Evolutionary conservation across 2,113 vertebrate species (phyloP).

Genomic region (Onychorhynchus coronatus): DNA sequence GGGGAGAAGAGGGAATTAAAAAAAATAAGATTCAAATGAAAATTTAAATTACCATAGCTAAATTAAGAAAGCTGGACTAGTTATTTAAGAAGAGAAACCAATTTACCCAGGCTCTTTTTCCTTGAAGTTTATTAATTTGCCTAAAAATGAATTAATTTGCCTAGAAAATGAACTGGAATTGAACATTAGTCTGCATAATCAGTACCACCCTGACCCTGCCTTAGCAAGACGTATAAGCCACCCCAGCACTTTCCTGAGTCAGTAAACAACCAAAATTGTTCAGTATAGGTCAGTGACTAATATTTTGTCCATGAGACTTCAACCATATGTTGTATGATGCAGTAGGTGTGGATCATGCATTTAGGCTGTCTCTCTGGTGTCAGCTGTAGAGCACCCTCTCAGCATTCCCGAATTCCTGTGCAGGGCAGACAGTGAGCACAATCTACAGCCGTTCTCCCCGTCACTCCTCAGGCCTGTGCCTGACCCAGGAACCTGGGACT

Average conservation of each 20-base stretch:
- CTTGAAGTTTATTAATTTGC: neutral
- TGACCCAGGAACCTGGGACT: neutral
- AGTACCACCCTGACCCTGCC: neutral
- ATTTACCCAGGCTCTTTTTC: neutral
- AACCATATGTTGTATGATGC: neutral
- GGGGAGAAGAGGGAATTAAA: too few relatives aligned
- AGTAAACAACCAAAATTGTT: neutral
- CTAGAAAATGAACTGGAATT: neutral
- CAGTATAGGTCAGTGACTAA: neutral
- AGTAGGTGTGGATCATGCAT: neutral
- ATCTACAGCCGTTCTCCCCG: neutral
- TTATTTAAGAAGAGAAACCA: neutral
- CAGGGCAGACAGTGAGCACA: neutral
- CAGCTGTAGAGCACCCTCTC: neutral
- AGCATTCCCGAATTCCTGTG: neutral
- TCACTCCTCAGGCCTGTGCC: accelerated
- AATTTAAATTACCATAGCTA: neutral
- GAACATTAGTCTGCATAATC: neutral
- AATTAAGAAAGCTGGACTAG: neutral
- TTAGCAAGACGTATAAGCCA: neutral
- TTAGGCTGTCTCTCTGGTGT: neutral
- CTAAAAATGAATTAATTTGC: neutral
- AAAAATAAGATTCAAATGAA: neutral
- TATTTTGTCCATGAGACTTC: neutral
- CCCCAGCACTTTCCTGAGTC: neutral